Percentiles rank a stretch among this genome's conserved stretches.
Evolutionary conservation across 2,888 invertebrate species (phyloP).

Genomic region (Rhogogaster chlorosoma): DNA sequence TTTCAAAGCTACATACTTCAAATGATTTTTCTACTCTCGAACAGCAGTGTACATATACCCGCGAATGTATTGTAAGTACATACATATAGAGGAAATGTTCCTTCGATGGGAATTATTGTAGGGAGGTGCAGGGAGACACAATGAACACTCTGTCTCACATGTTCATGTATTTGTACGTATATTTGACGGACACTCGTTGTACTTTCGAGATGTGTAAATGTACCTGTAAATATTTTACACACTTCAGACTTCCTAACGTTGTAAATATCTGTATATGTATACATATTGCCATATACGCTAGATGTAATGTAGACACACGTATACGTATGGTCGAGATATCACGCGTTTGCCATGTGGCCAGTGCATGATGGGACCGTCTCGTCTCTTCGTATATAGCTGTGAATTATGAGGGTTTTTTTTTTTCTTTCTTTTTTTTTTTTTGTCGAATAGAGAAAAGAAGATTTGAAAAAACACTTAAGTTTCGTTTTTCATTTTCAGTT

Average conservation of each 20-base stretch:
- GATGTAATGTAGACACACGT: neutral
- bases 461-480: neutral
- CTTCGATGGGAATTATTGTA: neutral
- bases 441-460: neutral
- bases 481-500: neutral
- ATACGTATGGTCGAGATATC: slow-evolving; percentile 38
- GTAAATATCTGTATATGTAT: neutral
- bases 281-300: neutral
- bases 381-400: neutral
- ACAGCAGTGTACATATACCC: neutral
- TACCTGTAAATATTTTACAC: slow-evolving; percentile 3
- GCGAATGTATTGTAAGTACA: no score
- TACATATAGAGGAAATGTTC: neutral
- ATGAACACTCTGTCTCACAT: neutral
- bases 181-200: neutral
- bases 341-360: slow-evolving; percentile 42
- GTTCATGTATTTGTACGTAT: neutral
- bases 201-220: neutral
- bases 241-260: neutral
- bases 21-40: neutral
- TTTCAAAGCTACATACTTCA: no score
- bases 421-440: neutral
- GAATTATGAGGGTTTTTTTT: neutral
- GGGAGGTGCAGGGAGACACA: neutral
- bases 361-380: slow-evolving; percentile 17